These are phyloP conservation scores for Fragariocoptes setiger DNA, from an alignment of 1,140 invertebrate genomes.

Conservation along the genomic window DNA sequence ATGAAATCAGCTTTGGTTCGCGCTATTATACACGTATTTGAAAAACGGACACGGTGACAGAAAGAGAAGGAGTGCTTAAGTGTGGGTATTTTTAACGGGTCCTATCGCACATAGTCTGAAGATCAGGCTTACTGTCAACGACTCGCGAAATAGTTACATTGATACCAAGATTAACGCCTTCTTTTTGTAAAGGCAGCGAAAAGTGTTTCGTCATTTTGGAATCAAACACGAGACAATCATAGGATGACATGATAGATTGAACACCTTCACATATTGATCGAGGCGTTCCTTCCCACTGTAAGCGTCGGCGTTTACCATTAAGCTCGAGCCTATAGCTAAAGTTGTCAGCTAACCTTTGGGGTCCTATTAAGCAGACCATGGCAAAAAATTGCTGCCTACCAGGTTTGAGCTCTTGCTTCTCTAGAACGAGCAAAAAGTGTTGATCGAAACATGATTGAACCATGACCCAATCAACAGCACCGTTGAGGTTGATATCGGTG, in stretches of 20 bases:
- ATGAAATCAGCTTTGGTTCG: too few species aligned
- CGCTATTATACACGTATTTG: too few species aligned
- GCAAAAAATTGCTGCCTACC: conserved; percentile 97
- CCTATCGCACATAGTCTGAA: too few species aligned
- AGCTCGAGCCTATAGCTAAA: conserved; percentile 88
- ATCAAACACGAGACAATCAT: conserved; percentile 95
- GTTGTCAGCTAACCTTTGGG: conserved; percentile 89
- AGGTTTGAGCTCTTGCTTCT: conserved; percentile 94
- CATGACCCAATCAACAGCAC: conserved; percentile 99
- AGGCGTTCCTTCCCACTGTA: conserved; percentile 97
- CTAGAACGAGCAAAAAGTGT: conserved; percentile 94
- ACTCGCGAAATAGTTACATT: conserved; percentile 74
- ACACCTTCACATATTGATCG: conserved; percentile 94
- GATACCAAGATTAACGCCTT: conserved; percentile 95
- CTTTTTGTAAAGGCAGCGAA: conserved; percentile 28
- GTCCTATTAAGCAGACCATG: conserved; percentile 93
- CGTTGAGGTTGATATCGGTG: conserved; percentile 94
- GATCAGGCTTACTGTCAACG: too few species aligned
- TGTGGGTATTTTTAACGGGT: too few species aligned
- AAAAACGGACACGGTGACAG: too few species aligned
- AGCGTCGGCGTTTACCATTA: conserved; percentile 59
- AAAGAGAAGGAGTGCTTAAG: too few species aligned
- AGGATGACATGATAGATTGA: conserved; percentile 83
- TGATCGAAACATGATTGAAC: conserved; percentile 98
- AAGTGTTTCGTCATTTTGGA: conserved; percentile 89